A percentile compares a stretch with the other conserved stretches of the same genome.
Evolutionary conservation across 2,113 vertebrate genomes (phyloP).

Genomic region (Mionectes macconnelli): DNA sequence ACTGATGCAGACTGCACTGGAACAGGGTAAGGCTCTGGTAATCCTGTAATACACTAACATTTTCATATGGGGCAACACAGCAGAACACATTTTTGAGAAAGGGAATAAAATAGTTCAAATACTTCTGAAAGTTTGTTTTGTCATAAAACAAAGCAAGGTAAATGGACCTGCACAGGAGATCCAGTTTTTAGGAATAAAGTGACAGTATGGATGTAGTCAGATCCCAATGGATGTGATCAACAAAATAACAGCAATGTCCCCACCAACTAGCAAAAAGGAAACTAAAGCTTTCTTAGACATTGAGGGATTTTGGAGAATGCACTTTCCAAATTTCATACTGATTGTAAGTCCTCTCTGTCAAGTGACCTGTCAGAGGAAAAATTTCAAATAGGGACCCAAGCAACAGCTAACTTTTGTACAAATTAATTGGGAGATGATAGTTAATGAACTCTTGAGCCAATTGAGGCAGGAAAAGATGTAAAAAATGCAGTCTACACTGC

Average conservation of each 20-base stretch:
- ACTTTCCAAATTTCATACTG: background rate
- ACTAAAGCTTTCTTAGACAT: background rate
- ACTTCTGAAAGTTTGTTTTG: background rate
- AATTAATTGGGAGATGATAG: background rate
- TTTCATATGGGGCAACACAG: background rate
- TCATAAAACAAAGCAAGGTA: background rate
- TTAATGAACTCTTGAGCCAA: background rate
- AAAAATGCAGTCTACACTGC: background rate
- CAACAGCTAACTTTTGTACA: background rate
- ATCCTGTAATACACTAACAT: background rate
- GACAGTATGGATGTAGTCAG: background rate
- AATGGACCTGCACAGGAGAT: background rate
- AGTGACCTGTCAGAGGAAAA: background rate
- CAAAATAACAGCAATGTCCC: background rate
- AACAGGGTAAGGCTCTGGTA: background rate
- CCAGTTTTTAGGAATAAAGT: background rate
- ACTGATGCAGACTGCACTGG: background rate
- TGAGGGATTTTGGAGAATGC: background rate
- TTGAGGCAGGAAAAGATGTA: background rate
- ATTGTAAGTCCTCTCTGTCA: background rate
- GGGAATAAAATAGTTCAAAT: background rate
- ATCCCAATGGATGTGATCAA: background rate
- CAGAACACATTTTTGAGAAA: background rate
- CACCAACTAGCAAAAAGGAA: background rate
- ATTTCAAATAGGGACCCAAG: background rate